A percentile compares a stretch with the other conserved stretches of the same genome.
Conservation (phyloP, 2,113 vertebrate genomes). For the Nymphicus hollandicus region DNA sequence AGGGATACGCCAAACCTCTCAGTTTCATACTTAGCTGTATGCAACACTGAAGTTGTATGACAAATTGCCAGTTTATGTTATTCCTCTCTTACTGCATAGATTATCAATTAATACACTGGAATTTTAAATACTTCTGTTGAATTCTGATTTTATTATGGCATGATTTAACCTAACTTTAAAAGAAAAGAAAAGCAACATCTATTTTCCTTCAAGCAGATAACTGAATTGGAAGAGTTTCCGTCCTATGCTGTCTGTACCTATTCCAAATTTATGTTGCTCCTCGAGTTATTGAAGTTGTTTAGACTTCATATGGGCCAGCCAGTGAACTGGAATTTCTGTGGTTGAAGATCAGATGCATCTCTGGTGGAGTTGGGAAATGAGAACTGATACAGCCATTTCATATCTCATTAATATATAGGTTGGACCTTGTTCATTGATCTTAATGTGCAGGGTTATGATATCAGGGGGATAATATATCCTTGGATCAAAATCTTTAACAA, state of each 20-base stretch:
- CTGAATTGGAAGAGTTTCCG: neutral
- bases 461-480: neutral
- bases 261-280: neutral
- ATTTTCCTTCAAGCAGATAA: neutral
- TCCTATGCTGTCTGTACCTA: neutral
- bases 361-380: neutral
- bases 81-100: neutral
- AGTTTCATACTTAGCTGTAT: neutral
- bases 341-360: neutral
- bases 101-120: neutral
- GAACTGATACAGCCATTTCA: neutral
- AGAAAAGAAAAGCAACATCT: neutral
- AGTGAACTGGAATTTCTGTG: neutral
- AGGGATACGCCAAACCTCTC: rapidly evolving
- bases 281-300: neutral
- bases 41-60: neutral
- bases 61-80: neutral
- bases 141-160: neutral
- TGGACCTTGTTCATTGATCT: neutral
- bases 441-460: too few species aligned
- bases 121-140: neutral
- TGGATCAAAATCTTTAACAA: neutral
- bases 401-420: neutral
- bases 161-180: neutral
- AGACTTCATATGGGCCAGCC: neutral